These are phyloP conservation scores for Cryptocephalus primarius DNA, from an alignment of 2,888 invertebrate species.

Conservation along the genomic window DNA sequence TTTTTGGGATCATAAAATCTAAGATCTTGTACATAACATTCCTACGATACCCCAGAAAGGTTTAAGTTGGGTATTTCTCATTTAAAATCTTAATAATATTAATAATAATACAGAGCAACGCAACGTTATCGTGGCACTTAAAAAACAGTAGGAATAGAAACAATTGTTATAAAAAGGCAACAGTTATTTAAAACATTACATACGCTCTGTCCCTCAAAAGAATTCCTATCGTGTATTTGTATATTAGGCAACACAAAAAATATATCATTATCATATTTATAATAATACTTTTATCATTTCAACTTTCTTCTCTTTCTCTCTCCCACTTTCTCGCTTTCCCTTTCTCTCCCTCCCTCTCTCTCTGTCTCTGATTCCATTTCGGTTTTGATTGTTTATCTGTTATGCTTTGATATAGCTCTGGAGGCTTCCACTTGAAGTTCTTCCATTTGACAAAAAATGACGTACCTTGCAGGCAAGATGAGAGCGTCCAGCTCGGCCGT, in stretches of 20 bases:
- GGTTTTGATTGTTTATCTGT: constrained; percentile 23
- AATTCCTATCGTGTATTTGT: constrained; percentile 1
- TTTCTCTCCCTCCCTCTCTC: too few species aligned
- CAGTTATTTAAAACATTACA: neutral
- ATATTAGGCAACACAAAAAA: constrained; percentile 11
- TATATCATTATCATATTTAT: constrained; percentile 2
- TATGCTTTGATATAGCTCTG: constrained; percentile 54
- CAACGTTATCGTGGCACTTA: neutral
- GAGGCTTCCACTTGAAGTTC: constrained; percentile 70
- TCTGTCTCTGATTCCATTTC: too few species aligned
- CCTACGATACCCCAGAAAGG: too few species aligned
- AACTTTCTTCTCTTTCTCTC: too few species aligned
- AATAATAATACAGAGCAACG: too few species aligned
- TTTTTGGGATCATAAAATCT: too few species aligned
- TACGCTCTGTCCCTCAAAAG: constrained; percentile 2
- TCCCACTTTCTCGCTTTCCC: too few species aligned
- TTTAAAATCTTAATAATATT: too few species aligned
- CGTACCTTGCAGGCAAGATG: constrained; percentile 86
- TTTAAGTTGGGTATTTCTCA: too few species aligned
- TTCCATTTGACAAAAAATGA: constrained; percentile 78
- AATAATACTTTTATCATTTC: too few species aligned
- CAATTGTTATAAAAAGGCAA: neutral
- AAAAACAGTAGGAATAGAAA: neutral
- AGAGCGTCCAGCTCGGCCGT: constrained; percentile 85
- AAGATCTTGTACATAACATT: too few species aligned